phyloP scores from a whole-genome alignment of 2,113 vertebrate genomes.

The Zapus hudsonius region DNA sequence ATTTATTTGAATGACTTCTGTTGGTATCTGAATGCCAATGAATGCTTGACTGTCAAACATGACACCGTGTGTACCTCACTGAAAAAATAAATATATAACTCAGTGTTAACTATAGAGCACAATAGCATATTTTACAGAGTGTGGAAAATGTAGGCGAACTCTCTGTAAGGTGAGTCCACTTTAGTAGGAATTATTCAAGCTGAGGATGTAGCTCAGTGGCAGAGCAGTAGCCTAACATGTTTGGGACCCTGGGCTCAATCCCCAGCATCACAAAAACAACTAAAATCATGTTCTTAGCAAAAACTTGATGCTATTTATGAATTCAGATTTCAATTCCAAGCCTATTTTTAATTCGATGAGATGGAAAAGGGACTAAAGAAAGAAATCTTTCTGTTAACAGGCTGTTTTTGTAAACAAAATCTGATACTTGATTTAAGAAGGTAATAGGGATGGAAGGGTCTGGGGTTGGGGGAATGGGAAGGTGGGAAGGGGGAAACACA shows the following conservation, averaged over 20 bases:
- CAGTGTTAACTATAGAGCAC: background rate
- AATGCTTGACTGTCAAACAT: background rate
- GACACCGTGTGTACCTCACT: background rate
- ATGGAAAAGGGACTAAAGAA: background rate
- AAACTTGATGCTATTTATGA: background rate
- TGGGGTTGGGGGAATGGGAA: too few species aligned
- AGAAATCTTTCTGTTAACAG: background rate
- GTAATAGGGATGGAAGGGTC: too few species aligned
- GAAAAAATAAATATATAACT: background rate
- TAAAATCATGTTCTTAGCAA: background rate
- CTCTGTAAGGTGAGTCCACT: background rate
- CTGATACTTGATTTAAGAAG: background rate
- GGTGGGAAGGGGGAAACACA: too few species aligned
- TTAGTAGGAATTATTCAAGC: background rate
- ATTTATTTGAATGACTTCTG: background rate
- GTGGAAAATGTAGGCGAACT: background rate
- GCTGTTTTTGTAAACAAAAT: background rate
- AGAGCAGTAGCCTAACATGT: too few species aligned
- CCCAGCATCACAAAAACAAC: too few species aligned
- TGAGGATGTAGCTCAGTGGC: too few species aligned
- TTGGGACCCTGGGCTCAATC: too few species aligned
- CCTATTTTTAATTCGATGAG: conserved; percentile 24
- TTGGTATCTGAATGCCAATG: background rate
- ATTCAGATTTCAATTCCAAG: conserved; percentile 46
- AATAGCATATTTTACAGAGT: background rate